These are phyloP conservation scores for Halictus quadricinctus DNA, from an alignment of 2,888 invertebrate species.

Conservation along the genomic window DNA sequence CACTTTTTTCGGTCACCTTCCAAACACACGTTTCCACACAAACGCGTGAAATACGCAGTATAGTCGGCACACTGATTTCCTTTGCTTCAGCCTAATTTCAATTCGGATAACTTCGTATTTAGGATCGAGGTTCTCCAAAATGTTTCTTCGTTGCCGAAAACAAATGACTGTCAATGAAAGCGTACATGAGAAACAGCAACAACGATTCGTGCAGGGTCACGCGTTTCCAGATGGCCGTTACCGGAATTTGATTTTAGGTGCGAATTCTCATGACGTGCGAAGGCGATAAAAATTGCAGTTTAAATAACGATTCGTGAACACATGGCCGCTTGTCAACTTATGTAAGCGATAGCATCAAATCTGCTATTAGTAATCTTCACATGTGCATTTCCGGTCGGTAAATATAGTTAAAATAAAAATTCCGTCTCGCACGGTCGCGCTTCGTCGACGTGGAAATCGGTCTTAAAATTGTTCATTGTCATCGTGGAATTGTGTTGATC, in stretches of 20 bases:
- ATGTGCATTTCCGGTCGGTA: constrained; percentile 21
- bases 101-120: not conserved
- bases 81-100: not conserved
- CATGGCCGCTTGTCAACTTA: constrained; percentile 24
- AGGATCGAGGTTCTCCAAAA: constrained; percentile 18
- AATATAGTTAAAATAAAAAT: constrained; percentile 32
- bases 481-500: not conserved
- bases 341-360: constrained; percentile 36
- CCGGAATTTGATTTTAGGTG: constrained; percentile 43
- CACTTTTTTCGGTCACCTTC: constrained; percentile 42
- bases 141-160: constrained; percentile 39
- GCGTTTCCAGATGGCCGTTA: constrained; percentile 61
- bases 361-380: constrained; percentile 25
- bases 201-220: constrained; percentile 48
- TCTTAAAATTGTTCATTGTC: constrained; percentile 20
- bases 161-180: constrained; percentile 60
- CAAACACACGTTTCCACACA: constrained; percentile 42
- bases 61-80: constrained; percentile 5
- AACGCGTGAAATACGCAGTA: constrained; percentile 31
- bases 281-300: constrained; percentile 35
- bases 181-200: constrained; percentile 47
- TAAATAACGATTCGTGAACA: constrained; percentile 41
- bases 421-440: not conserved
- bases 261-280: constrained; percentile 49
- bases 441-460: constrained; percentile 20